phyloP scores from a whole-genome alignment of 2,888 invertebrate species.

The Limnephilus auricula region DNA sequence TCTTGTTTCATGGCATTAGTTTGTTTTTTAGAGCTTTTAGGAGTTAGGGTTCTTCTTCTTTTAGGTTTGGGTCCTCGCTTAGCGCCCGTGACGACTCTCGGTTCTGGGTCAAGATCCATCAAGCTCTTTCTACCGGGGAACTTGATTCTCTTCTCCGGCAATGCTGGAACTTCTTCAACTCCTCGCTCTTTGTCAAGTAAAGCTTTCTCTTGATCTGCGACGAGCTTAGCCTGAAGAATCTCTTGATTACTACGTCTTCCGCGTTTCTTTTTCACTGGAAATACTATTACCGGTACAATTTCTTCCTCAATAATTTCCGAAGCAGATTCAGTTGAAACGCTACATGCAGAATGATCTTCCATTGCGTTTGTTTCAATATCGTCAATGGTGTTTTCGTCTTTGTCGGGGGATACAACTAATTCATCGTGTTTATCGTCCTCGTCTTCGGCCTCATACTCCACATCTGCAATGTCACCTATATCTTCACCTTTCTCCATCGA shows the following conservation, averaged over 20 bases:
- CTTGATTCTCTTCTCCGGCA: constrained; percentile 11
- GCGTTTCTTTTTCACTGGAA: constrained; percentile 33
- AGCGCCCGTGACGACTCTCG: background rate
- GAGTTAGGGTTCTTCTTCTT: background rate
- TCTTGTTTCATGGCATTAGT: background rate
- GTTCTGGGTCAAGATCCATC: background rate
- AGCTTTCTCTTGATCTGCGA: background rate
- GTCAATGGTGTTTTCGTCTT: constrained; percentile 6
- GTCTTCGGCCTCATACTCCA: background rate
- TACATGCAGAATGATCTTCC: constrained; percentile 5
- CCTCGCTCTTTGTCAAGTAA: background rate
- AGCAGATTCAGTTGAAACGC: background rate
- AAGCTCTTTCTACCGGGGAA: background rate
- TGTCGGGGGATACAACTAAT: background rate
- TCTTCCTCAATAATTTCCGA: background rate
- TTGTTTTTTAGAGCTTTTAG: background rate
- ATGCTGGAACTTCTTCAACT: background rate
- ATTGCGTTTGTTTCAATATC: background rate
- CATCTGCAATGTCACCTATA: constrained; percentile 25
- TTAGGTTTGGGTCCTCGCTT: background rate
- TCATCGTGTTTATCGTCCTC: background rate
- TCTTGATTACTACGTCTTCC: constrained; percentile 18
- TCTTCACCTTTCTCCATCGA: constrained; percentile 2
- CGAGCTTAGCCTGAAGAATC: background rate
- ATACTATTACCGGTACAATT: background rate